A percentile compares a stretch with the other conserved stretches of the same genome.
Conservation (phyloP, 2,797 vertebrate species). For the Monodelphis domestica region DNA sequence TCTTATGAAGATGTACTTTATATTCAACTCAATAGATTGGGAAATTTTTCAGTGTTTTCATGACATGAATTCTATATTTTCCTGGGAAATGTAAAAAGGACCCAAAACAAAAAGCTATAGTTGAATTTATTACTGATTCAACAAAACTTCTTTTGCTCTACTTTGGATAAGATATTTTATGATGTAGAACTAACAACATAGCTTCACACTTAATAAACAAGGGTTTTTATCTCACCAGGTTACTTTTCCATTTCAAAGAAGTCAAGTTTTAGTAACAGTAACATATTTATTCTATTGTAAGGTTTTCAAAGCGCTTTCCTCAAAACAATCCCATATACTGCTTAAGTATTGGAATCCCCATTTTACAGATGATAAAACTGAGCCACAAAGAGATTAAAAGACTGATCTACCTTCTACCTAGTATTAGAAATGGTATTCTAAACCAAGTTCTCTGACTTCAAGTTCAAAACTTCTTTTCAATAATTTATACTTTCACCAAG, state of each 20-base stretch:
- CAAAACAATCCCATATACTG: not conserved
- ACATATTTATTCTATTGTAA: not conserved
- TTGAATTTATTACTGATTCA: not conserved
- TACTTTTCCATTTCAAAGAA: not conserved
- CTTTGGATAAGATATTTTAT: slow-evolving; percentile 5
- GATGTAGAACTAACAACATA: slow-evolving; percentile 9
- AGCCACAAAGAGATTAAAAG: not conserved
- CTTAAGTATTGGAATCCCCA: not conserved
- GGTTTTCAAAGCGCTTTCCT: not conserved
- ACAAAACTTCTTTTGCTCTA: not conserved
- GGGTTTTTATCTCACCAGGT: not conserved
- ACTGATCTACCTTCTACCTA: not conserved
- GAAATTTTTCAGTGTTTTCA: not conserved
- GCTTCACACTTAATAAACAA: slow-evolving; percentile 7
- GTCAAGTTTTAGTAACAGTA: not conserved
- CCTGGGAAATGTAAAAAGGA: not conserved
- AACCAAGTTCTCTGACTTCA: not conserved
- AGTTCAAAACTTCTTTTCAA: not conserved
- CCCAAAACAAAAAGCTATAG: not conserved
- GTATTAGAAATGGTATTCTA: not conserved
- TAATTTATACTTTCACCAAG: not conserved
- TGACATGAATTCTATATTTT: not conserved
- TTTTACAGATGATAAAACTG: slow-evolving; percentile 22
- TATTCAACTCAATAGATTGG: not conserved
- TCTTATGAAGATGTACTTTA: not conserved